Conservation (phyloP, 2,888 invertebrate species). For the Coelinius sp. region DNA sequence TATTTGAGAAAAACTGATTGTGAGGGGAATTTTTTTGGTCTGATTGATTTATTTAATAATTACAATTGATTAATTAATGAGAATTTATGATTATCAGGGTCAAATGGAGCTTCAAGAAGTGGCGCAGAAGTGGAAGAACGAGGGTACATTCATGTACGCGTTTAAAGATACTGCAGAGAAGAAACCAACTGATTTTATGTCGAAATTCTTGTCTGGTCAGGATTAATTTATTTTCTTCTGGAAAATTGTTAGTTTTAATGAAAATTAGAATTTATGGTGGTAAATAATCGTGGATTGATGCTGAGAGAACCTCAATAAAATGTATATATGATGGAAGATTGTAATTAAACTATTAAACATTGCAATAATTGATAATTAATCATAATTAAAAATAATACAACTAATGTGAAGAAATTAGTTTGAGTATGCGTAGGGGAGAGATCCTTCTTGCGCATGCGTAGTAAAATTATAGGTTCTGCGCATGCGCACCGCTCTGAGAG, state of each 20-base stretch:
- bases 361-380: no score
- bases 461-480: no score
- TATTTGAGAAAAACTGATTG: no score
- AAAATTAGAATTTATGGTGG: no score
- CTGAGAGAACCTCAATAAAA: not conserved
- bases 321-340: not conserved
- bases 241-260: not conserved
- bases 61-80: not conserved
- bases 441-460: no score
- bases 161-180: slow-evolving; percentile 88
- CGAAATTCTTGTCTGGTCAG: slow-evolving; percentile 85
- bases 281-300: not conserved
- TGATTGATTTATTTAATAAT: not conserved
- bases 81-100: slow-evolving; percentile 75
- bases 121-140: slow-evolving; percentile 90
- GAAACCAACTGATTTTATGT: slow-evolving; percentile 91
- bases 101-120: slow-evolving; percentile 96
- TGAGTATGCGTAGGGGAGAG: no score
- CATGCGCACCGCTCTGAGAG: no score
- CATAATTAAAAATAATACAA: no score
- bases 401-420: no score
- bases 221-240: slow-evolving; percentile 51
- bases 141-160: slow-evolving; percentile 87
- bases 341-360: no score
- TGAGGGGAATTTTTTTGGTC: not conserved